Conservation (phyloP, 2,113 vertebrate species). For the Sapajus apella region DNA sequence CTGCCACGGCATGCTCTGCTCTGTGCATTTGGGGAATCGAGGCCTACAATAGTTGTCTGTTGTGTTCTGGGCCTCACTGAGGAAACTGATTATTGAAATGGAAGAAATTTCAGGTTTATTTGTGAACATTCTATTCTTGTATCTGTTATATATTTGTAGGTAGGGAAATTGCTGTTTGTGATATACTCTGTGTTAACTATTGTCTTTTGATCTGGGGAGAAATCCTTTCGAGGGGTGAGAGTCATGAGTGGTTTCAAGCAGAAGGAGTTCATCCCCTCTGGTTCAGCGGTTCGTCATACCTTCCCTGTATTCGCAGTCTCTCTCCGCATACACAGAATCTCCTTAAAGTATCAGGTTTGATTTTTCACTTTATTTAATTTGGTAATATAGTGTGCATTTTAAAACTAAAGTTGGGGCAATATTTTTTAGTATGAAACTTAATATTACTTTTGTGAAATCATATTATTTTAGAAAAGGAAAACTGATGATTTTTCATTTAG, state of each 20-base stretch:
- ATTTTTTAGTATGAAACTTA: constrained; percentile 3
- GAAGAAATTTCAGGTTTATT: not conserved
- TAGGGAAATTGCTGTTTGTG: not conserved
- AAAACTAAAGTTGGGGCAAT: not conserved
- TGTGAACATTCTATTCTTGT: not conserved
- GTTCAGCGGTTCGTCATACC: not conserved
- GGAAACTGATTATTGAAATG: not conserved
- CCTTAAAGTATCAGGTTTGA: not conserved
- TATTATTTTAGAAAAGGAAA: constrained; percentile 41
- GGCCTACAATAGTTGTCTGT: not conserved
- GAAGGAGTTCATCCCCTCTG: not conserved
- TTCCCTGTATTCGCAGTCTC: not conserved
- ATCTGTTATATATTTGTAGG: not conserved
- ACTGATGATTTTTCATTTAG: not conserved
- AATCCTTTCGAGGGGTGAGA: not conserved
- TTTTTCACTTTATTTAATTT: not conserved
- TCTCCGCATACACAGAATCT: not conserved
- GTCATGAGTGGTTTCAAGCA: not conserved
- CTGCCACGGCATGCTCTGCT: not conserved
- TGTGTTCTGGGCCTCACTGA: not conserved
- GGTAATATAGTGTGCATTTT: not conserved
- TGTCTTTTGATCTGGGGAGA: not conserved
- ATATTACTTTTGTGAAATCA: not conserved
- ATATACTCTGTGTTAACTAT: not conserved
- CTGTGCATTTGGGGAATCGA: not conserved